Conservation (phyloP, 2,797 vertebrate species). For the Mus caroli region DNA sequence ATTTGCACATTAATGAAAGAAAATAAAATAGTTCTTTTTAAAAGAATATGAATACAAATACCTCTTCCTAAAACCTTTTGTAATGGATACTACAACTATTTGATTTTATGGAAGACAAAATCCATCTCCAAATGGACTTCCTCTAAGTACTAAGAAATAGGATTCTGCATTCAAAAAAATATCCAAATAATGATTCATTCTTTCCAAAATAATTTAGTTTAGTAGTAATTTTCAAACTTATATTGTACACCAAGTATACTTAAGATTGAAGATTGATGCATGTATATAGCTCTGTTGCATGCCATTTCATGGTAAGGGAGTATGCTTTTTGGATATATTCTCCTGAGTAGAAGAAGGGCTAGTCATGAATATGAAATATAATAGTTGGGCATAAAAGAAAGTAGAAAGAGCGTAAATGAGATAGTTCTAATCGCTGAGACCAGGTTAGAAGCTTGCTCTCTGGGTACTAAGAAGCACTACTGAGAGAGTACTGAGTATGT, state of each 20-base stretch:
- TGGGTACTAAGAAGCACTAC: not conserved
- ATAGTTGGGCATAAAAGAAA: not conserved
- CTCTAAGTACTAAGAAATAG: not conserved
- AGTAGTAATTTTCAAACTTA: not conserved
- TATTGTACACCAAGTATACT: not conserved
- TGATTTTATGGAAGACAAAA: not conserved
- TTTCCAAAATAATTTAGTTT: not conserved
- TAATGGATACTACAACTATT: not conserved
- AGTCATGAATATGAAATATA: not conserved
- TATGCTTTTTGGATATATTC: not conserved
- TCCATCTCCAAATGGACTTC: not conserved
- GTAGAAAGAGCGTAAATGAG: not conserved
- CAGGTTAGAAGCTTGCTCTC: not conserved
- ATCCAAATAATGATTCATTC: not conserved
- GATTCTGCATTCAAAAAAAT: not conserved
- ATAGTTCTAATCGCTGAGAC: not conserved
- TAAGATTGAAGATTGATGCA: not conserved
- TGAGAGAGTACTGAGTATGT: not conserved
- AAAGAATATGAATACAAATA: not conserved
- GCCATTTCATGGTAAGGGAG: not conserved
- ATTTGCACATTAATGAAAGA: not conserved
- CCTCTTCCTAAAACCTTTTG: not conserved
- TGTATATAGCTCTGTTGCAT: fast-evolving
- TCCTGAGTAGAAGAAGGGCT: not conserved
- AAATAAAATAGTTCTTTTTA: not conserved